These are phyloP conservation scores for Brassicogethes aeneus DNA, from an alignment of 2,888 invertebrate species.

Conservation along the genomic window DNA sequence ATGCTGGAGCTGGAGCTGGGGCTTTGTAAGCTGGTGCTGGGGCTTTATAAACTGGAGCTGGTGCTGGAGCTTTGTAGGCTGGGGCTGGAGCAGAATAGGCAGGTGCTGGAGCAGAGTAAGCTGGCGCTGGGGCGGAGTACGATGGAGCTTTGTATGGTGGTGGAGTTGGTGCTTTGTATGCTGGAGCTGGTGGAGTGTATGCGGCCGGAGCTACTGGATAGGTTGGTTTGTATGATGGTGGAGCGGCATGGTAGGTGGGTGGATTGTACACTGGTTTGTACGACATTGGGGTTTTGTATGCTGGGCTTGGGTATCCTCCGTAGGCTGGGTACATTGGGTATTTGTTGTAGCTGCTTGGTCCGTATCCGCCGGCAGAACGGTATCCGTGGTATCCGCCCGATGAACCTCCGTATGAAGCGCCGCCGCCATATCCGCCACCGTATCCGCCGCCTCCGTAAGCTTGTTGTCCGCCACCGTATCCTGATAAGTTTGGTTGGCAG, in stretches of 20 bases:
- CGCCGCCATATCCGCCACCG: constrained; percentile 10
- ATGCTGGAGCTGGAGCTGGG: constrained; percentile 9
- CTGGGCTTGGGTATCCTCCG: constrained; percentile 11
- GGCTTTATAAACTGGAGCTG: constrained; percentile 8
- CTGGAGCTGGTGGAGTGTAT: constrained; percentile 10
- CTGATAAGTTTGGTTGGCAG: constrained; percentile 39
- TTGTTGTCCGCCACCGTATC: constrained; percentile 29
- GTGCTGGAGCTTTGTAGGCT: constrained; percentile 4
- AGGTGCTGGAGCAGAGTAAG: constrained; percentile 12
- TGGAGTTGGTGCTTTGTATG: constrained; percentile 6
- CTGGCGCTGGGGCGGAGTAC: constrained; percentile 11
- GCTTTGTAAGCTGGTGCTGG: background rate
- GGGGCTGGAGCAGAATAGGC: constrained; percentile 18
- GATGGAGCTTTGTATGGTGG: constrained; percentile 10
- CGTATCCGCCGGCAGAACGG: constrained; percentile 6
- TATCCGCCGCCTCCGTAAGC: constrained; percentile 11
- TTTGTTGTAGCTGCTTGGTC: constrained; percentile 5
- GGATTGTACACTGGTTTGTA: background rate
- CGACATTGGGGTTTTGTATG: constrained; percentile 8
- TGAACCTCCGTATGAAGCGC: constrained; percentile 4
- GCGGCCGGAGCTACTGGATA: constrained; percentile 6
- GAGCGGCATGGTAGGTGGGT: constrained; percentile 4
- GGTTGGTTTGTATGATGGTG: constrained; percentile 9
- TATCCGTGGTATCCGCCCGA: constrained; percentile 11
- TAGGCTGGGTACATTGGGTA: constrained; percentile 11